Base-by-base conservation (phyloP, 2,113 vertebrate genomes). In the Pluvialis apricaria region DNA sequence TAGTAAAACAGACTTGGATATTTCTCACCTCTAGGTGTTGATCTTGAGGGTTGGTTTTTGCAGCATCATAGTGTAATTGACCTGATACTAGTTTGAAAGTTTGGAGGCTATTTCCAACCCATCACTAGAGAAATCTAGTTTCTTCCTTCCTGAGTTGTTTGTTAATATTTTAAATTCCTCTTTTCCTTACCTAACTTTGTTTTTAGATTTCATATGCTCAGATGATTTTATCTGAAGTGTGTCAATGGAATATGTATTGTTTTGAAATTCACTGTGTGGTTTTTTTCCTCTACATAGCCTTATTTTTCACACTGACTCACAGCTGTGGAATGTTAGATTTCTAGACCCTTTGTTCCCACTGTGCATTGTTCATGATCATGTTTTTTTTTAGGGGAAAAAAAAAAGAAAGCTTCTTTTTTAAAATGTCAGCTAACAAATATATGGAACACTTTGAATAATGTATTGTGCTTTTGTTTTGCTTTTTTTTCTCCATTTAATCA, bases 321-420 rank as follows among this genome's bases (percentile, higher is more conserved):
- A 94, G 92, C 95, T 94, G 92, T 94, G 96, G 95, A 94, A 95
- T 95, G 92, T 91, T 92, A 87, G 91, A 91, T 94, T 95, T 97
- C 86, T 94, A 92, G 88, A 95, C 78, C 66, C 70, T 96, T 96
- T 97, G 96, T 97, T 97, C 78, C 73, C 44, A 94, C 88, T 96
- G 79, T 88, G 84, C 78, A 96, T 96, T 97, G 96, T 96, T 96
- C 77, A 12, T 49, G 80, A 95, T 93, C 85, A 65, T 90, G 85
- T 1, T 2, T 84, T 81, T 38, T 84, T 76, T 40, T 6, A 22
- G 42, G 15, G 44, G 61, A 80, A 73, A 61, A 32, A 61, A 70
- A 89, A 57, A 45, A 88, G 9, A 88, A 89, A 90, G 73, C 94
- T 92, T 90, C 86, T 86, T 88, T 96, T 96, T 86, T 81, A 44